Base-by-base conservation (phyloP, 1,140 invertebrate genomes). In the Lamellibrachia luymesi region DNA sequence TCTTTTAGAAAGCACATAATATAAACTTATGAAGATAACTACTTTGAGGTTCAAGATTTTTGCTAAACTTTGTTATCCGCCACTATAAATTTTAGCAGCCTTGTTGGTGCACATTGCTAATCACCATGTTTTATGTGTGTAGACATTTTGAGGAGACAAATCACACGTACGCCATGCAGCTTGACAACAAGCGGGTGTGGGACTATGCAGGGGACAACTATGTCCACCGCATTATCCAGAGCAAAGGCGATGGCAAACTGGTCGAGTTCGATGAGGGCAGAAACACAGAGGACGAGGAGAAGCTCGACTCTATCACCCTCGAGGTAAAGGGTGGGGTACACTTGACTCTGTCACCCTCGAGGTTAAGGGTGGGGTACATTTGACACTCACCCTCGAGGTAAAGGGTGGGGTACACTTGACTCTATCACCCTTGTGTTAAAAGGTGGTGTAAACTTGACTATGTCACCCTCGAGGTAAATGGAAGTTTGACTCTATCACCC, bases 171-270 rank as follows among this genome's bases (percentile, higher is more conserved):
- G 98, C 99, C 50, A 97, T 99, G 97, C 98, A 99, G 95, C 96
- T 99, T 56, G 99, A 96, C 91, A 99, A 98, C 91, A 98, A 99
- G 95, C 97, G 98, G 91, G 99, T 99, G 0, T 99, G 99, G 99
- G 99, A 99, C 96, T 99, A 99, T 96, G 98, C 98, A 93, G 98
- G 98, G 95, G 99, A 99, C 96, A 99, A 99, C 96, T 99, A 99
- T 97, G 99, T 99, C 0, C 99, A 99, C 97, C 97, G 99, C 22
- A 96, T 99, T 27, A 97, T 99, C 4, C 98, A 99, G 96, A 99
- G 99, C 96, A 99, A 99, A 97, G 97, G 95, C n/a, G 99, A 99
- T 97, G 99, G 99, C 5, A 99, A 99, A 97, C 97, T 99, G 95
- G 99, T 99, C 0, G 98, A 98, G 94, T 94, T 96, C 90, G 95